A percentile compares a stretch with the other conserved stretches of the same genome.
These are phyloP conservation scores for Brachyhypopomus occidentalis DNA, from an alignment of 2,113 vertebrate species.

Conservation along the genomic window DNA sequence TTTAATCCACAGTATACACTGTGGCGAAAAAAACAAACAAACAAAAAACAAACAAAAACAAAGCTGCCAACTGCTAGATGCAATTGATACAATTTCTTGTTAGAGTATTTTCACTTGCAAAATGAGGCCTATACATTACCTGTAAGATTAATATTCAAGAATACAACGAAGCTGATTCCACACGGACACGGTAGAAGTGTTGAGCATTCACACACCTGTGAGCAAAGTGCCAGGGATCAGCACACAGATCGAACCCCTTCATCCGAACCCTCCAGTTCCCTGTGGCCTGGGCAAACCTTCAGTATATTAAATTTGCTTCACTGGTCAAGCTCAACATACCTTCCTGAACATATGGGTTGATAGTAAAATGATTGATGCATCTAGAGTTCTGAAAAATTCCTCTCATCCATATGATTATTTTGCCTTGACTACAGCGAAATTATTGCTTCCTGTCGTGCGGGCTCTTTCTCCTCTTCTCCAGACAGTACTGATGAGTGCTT, in stretches of 20 bases:
- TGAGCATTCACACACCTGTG: conserved; percentile 13
- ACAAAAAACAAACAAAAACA: no score
- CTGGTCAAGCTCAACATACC: conserved; percentile 31
- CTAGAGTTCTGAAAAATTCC: neutral
- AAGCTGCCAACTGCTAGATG: conserved; percentile 17
- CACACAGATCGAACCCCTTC: conserved; percentile 20
- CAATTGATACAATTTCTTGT: neutral
- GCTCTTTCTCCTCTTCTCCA: conserved; percentile 51
- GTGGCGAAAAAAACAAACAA: neutral
- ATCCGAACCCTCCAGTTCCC: conserved; percentile 8
- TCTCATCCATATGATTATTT: conserved; percentile 25
- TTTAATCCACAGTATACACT: conserved; percentile 12
- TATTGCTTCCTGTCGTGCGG: conserved; percentile 62
- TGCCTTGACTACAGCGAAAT: conserved; percentile 34
- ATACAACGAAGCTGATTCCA: neutral
- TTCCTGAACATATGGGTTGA: conserved; percentile 20
- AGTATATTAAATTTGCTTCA: neutral
- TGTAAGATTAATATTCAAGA: conserved; percentile 4
- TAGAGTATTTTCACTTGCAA: neutral
- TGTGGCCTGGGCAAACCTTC: neutral
- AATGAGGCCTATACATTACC: neutral
- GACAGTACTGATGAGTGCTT: conserved; percentile 52
- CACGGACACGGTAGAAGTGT: conserved; percentile 6
- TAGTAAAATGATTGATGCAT: conserved; percentile 13
- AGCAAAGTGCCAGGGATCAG: neutral